Evolutionary conservation across 2,797 vertebrate species (phyloP), one percentile per base, ranked within the genome.

Genomic region (Cyprinella venusta): DNA sequence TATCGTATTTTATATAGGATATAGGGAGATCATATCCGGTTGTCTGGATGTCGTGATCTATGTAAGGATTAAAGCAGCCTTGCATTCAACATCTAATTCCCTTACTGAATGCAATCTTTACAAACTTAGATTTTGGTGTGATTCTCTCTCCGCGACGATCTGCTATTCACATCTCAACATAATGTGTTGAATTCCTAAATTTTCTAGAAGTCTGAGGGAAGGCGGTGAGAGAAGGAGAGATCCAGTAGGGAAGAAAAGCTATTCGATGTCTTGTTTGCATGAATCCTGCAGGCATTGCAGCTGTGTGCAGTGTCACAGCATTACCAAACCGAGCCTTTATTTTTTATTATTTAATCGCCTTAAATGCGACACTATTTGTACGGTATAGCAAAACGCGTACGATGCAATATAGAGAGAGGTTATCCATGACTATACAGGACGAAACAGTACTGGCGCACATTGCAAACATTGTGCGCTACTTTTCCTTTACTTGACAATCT

Each of bases 241-340:
- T 72, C 42, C 33, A 70, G 45, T 42, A 75, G 87, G 24, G 78
- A 89, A 82, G 89, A 89, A 93, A 92, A 90, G 92, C 92, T 93
- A 90, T 91, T 93, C 92, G 92, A 92, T 95, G 94, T 93, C 93
- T 94, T 94, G 94, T 94, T 94, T 95, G 94, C 94, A 94, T 95
- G 94, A 94, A 96, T 96, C 96, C 97, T 96, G 96, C 95, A 96
- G 96, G 96, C 96, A 97, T 96, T 98, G 97, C 96, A 98, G 98
- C 95, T 97, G 96, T 97, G 96, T 95, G 96, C 95, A 94, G 92
- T 94, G 92, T 94, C 94, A 93, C 93, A 92, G 90, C 67, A 82
- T 85, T 79, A n/a, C 61, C 77, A 77, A 72, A 84, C 50, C 45
- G 24, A 72, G 69, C 50, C 61, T 84, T 68, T 77, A 70, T 80